A percentile compares a stretch with the other conserved stretches of the same genome.
Conservation (phyloP, 1,140 invertebrate genomes). For the Drosophila teissieri region DNA sequence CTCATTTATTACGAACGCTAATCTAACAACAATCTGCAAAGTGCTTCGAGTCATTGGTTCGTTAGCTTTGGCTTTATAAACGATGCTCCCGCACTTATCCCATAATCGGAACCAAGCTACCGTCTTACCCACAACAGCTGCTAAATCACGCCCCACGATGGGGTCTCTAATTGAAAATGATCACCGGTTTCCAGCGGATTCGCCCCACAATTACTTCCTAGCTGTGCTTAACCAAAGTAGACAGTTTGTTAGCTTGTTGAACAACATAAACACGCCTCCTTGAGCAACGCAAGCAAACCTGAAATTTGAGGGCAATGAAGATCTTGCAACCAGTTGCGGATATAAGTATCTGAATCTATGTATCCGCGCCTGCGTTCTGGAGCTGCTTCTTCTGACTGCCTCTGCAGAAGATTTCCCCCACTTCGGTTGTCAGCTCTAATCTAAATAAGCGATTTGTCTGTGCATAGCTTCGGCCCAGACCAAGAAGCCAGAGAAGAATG, state of each 20-base stretch:
- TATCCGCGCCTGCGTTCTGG: slow-evolving; percentile 39
- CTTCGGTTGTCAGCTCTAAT: slow-evolving; percentile 66
- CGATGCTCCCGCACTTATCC: slow-evolving; percentile 46
- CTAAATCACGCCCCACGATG: slow-evolving; percentile 37
- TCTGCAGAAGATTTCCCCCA: neutral
- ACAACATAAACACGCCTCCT: slow-evolving; percentile 57
- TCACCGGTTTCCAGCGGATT: slow-evolving; percentile 34
- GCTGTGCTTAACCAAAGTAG: slow-evolving; percentile 61
- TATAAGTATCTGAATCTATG: slow-evolving; percentile 10
- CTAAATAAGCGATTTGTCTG: slow-evolving; percentile 79
- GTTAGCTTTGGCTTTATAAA: slow-evolving; percentile 43
- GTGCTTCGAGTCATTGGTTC: slow-evolving; percentile 51
- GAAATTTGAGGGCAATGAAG: slow-evolving; percentile 34
- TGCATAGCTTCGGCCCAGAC: slow-evolving; percentile 58
- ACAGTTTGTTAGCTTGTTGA: slow-evolving; percentile 67
- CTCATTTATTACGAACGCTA: slow-evolving; percentile 45
- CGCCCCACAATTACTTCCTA: slow-evolving; percentile 35
- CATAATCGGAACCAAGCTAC: slow-evolving; percentile 51
- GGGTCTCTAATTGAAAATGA: slow-evolving; percentile 70
- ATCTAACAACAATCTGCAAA: slow-evolving; percentile 53
- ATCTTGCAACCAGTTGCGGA: slow-evolving; percentile 45
- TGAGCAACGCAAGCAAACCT: slow-evolving; percentile 18
- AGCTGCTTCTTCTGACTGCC: slow-evolving; percentile 3
- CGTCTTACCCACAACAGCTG: slow-evolving; percentile 60
- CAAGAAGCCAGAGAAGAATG: slow-evolving; percentile 20